A percentile compares a stretch with the other conserved stretches of the same genome.
Conservation (phyloP, 2,888 invertebrate genomes). For the Ectemnius continuus region DNA sequence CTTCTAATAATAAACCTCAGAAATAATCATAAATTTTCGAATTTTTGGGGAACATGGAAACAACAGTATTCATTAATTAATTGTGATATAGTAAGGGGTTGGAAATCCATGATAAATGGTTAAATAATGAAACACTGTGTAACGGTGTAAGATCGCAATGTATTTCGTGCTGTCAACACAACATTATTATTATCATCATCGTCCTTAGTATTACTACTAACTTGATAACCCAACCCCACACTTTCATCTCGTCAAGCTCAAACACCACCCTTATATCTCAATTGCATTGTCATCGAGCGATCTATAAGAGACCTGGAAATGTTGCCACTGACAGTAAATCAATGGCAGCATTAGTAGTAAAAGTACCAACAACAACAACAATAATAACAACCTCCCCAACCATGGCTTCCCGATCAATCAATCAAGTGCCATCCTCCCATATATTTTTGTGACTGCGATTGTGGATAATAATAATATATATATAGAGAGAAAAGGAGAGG, state of each 20-base stretch:
- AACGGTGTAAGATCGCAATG: slow-evolving; percentile 43
- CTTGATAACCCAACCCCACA: background rate
- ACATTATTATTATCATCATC: slow-evolving; percentile 42
- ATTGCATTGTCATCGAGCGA: background rate
- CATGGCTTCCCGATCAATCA: slow-evolving; percentile 34
- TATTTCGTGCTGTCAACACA: slow-evolving; percentile 52
- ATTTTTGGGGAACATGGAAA: no score
- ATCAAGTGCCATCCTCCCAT: slow-evolving; percentile 21
- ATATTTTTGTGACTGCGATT: background rate
- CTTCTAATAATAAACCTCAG: no score
- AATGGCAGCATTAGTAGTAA: background rate
- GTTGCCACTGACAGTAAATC: background rate
- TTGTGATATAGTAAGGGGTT: no score
- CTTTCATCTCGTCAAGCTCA: background rate
- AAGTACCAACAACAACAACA: background rate
- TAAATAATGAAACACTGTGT: background rate
- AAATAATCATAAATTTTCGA: no score
- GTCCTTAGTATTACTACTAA: slow-evolving; percentile 23
- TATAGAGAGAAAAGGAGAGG: background rate
- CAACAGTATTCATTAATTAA: no score
- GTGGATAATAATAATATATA: slow-evolving; percentile 8
- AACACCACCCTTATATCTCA: background rate
- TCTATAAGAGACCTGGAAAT: background rate
- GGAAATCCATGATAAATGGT: background rate
- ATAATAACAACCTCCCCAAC: background rate